phyloP scores from a whole-genome alignment of 2,113 vertebrate species.

The Pachycephala philippinensis region DNA sequence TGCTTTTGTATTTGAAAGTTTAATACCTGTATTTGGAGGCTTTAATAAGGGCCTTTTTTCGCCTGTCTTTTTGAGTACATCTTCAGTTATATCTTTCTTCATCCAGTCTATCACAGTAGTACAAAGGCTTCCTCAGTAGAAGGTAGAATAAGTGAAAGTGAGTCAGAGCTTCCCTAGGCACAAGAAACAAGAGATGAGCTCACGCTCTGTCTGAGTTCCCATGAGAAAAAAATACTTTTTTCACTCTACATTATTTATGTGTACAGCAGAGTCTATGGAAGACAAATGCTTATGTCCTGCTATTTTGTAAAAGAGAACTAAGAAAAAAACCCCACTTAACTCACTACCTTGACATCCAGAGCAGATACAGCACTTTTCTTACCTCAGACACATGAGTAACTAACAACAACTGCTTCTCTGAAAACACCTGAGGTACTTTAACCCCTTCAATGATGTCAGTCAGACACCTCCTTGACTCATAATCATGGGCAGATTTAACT shows the following conservation, averaged over 20 bases:
- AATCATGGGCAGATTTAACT: neutral
- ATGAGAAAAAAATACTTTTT: fast-evolving
- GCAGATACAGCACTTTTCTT: neutral
- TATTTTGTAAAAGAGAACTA: neutral
- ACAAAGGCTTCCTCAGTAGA: neutral
- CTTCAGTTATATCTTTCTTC: neutral
- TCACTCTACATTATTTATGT: fast-evolving
- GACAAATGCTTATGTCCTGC: neutral
- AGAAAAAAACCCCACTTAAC: neutral
- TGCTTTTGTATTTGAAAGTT: neutral
- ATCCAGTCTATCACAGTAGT: neutral
- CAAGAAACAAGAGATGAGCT: fast-evolving
- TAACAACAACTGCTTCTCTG: neutral
- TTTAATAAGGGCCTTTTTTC: neutral
- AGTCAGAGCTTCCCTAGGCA: neutral
- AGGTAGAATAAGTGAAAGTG: neutral
- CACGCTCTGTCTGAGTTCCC: neutral
- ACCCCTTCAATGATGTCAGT: neutral
- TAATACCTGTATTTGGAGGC: neutral
- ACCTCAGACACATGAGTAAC: neutral
- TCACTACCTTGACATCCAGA: neutral
- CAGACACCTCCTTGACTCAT: neutral
- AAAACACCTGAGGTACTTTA: neutral
- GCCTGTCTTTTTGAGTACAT: fast-evolving
- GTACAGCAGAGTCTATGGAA: fast-evolving